These are phyloP conservation scores for Oenanthe oenanthe DNA, from an alignment of 2,113 vertebrate species.

Conservation along the genomic window DNA sequence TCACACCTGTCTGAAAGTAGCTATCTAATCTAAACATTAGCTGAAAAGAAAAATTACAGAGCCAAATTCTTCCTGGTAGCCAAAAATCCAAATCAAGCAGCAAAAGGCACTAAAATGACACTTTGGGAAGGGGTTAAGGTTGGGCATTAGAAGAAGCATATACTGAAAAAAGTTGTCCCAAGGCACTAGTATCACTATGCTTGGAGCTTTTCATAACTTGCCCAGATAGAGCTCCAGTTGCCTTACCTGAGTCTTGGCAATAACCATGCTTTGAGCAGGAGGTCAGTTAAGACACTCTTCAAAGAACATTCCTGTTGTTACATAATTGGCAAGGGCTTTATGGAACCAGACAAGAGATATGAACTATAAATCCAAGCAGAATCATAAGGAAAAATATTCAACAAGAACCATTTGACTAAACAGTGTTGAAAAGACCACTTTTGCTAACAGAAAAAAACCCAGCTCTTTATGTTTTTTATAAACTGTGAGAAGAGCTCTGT, in stretches of 20 bases:
- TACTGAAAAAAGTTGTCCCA: neutral
- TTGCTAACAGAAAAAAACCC: rapidly evolving
- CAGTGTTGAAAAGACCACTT: neutral
- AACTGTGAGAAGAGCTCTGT: neutral
- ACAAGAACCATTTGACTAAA: neutral
- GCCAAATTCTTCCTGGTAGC: neutral
- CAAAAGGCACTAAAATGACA: neutral
- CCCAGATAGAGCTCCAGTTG: neutral
- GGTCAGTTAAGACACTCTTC: neutral
- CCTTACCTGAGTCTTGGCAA: neutral
- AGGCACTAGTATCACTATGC: neutral
- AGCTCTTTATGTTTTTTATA: neutral
- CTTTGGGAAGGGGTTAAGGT: neutral
- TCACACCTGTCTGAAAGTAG: neutral
- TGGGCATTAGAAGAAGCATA: neutral
- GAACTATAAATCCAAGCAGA: neutral
- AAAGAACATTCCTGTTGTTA: neutral
- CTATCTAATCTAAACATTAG: neutral
- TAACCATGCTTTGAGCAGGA: neutral
- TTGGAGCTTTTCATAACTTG: neutral
- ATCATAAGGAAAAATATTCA: neutral
- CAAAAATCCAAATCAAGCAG: neutral
- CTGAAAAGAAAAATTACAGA: neutral
- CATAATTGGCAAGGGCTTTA: neutral
- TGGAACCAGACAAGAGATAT: neutral